Percentiles rank a stretch among this genome's conserved stretches.
These are phyloP conservation scores for Sciurus niger DNA, from an alignment of 2,113 vertebrate species.

Conservation along the genomic window DNA sequence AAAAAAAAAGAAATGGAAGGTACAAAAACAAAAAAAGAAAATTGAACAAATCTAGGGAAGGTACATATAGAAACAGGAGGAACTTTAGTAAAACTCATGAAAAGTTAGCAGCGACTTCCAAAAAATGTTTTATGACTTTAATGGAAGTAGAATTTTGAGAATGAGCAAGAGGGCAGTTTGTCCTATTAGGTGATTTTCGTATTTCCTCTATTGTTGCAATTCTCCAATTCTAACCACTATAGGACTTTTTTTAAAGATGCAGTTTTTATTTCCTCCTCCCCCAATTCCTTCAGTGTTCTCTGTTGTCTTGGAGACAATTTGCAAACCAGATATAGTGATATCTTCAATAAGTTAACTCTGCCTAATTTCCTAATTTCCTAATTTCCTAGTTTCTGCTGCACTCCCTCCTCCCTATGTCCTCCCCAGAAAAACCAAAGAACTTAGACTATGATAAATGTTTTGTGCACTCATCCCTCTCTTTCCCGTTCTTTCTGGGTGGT, in stretches of 20 bases:
- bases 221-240: neutral
- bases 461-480: neutral
- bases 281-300: neutral
- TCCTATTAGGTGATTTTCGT: neutral
- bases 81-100: neutral
- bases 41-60: neutral
- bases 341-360: neutral
- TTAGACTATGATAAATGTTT: too few species aligned
- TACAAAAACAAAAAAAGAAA: too few species aligned
- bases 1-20: too few species aligned
- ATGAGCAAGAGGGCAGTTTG: too few species aligned
- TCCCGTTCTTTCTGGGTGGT: neutral
- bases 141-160: neutral
- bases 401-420: accelerated
- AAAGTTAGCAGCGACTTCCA: neutral
- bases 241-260: neutral
- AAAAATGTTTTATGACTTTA: neutral
- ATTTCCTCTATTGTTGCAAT: neutral
- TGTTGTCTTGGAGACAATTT: neutral
- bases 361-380: neutral
- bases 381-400: neutral
- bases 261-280: neutral
- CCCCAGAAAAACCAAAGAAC: neutral
- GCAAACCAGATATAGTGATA: neutral
- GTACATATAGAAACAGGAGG: neutral